Conservation (phyloP, 2,888 invertebrate species). For the Anagyrus pseudococci region DNA sequence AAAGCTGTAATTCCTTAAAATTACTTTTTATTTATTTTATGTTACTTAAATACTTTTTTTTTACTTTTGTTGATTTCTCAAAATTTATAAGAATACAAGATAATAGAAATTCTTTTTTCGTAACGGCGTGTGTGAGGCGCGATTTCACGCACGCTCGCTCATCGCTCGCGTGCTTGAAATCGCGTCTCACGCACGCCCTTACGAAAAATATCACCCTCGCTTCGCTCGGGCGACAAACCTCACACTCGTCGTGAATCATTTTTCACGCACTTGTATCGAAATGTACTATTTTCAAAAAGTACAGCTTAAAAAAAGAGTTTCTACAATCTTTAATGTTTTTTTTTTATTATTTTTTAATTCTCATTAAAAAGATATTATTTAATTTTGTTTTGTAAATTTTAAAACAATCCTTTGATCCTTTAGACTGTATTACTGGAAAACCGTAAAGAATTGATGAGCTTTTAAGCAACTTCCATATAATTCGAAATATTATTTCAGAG, state of each 20-base stretch:
- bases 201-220: no score
- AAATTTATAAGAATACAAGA: not conserved
- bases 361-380: not conserved
- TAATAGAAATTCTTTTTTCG: conserved; percentile 13
- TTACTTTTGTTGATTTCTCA: conserved; percentile 11
- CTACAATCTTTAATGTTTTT: conserved; percentile 2
- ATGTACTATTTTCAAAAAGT: no score
- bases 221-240: no score
- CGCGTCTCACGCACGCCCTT: no score
- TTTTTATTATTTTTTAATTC: conserved; percentile 6
- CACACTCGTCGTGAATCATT: no score
- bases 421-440: conserved; percentile 6
- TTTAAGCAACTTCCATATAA: conserved; percentile 40
- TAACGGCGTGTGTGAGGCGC: not conserved
- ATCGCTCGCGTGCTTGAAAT: no score
- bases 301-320: not conserved
- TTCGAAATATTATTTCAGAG: conserved; percentile 59
- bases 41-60: conserved; percentile 16
- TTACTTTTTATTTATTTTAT: conserved; percentile 6
- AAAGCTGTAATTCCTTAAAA: not conserved
- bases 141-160: no score
- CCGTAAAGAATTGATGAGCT: conserved; percentile 23
- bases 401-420: conserved; percentile 2
- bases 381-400: conserved; percentile 14
- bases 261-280: no score